Percentiles rank a stretch among this genome's conserved stretches.
Evolutionary conservation across 2,888 invertebrate genomes (phyloP).

Genomic region (Agriopis aurantiaria): DNA sequence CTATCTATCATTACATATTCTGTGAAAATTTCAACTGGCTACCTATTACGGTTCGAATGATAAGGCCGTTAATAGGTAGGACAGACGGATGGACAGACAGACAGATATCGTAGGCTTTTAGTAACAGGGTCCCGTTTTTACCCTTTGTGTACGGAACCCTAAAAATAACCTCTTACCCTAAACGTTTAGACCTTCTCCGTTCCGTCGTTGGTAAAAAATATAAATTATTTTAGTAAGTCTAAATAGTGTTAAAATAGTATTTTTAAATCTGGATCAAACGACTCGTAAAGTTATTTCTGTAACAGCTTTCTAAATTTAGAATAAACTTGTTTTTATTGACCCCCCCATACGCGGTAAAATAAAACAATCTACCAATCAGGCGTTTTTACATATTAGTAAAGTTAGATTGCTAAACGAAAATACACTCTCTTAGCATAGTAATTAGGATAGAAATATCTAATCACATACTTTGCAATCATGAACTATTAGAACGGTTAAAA

Average conservation of each 20-base stretch:
- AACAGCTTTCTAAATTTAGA: conserved; percentile 16
- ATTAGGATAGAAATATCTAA: neutral
- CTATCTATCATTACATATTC: too few relatives aligned
- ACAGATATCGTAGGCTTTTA: too few relatives aligned
- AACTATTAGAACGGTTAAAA: neutral
- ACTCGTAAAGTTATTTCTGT: conserved; percentile 16
- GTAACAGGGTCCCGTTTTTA: too few relatives aligned
- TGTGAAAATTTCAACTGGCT: too few relatives aligned
- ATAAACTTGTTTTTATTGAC: conserved; percentile 10
- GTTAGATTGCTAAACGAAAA: neutral
- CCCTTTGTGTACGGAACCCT: too few relatives aligned
- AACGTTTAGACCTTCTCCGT: too few relatives aligned
- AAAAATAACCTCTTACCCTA: too few relatives aligned
- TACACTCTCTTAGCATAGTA: neutral
- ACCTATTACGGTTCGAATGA: too few relatives aligned
- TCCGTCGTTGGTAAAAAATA: too few relatives aligned
- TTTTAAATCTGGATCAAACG: conserved; percentile 18
- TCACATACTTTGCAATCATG: neutral
- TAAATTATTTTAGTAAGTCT: too few relatives aligned
- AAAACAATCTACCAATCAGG: conserved; percentile 11
- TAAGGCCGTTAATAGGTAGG: too few relatives aligned
- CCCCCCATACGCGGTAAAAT: conserved; percentile 11
- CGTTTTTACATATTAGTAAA: neutral
- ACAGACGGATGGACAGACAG: too few relatives aligned
- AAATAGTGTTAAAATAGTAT: neutral